Evolutionary conservation across 2,797 vertebrate species (phyloP).

Genomic region (Halcyon leucocephala): DNA sequence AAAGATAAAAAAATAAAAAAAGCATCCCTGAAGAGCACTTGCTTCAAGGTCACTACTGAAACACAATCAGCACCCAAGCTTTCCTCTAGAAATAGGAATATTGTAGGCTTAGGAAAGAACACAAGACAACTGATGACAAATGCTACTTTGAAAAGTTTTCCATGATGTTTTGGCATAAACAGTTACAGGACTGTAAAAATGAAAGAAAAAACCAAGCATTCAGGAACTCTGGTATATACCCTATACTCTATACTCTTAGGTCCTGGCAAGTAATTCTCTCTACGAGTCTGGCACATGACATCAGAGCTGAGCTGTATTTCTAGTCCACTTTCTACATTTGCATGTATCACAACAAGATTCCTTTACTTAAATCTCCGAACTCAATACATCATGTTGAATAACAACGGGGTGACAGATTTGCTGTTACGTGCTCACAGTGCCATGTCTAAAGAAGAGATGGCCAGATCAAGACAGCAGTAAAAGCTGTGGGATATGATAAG

Average conservation of each 20-base stretch:
- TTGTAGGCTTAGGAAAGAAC: not conserved
- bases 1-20: too few relatives aligned
- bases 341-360: not conserved
- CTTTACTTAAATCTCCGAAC: not conserved
- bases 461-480: not conserved
- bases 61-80: not conserved
- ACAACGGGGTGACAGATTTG: not conserved
- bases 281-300: not conserved
- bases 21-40: not conserved
- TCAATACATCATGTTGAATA: not conserved
- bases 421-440: not conserved
- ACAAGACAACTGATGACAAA: not conserved
- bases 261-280: not conserved
- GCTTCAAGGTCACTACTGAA: not conserved
- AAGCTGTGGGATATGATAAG: not conserved
- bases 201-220: not conserved
- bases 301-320: not conserved
- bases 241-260: rapidly evolving
- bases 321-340: not conserved
- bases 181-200: not conserved
- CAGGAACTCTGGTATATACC: not conserved
- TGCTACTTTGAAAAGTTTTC: not conserved
- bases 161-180: not conserved
- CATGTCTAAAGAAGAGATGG: not conserved
- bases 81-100: not conserved